Conservation (phyloP, 2,888 invertebrate species). For the Junonia oenone region DNA sequence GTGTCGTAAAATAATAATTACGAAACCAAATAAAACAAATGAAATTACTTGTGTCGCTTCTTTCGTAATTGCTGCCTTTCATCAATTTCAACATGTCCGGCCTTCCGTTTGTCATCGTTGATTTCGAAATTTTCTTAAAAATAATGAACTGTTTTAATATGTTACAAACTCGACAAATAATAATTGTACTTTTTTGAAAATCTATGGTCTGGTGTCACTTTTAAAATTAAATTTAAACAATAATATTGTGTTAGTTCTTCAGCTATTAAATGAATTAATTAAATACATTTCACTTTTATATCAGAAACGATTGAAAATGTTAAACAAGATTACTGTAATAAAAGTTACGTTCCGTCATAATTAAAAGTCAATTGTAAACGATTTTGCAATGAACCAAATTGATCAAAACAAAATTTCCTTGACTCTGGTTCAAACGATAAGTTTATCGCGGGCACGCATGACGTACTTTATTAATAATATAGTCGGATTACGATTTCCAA, state of each 20-base stretch:
- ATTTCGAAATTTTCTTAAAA: background rate
- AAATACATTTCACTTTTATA: background rate
- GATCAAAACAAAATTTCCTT: slow-evolving; percentile 8
- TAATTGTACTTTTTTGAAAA: no score
- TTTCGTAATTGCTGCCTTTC: background rate
- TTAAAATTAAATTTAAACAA: no score
- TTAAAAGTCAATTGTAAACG: background rate
- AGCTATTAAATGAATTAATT: background rate
- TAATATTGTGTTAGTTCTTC: no score
- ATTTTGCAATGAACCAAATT: background rate
- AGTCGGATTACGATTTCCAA: slow-evolving; percentile 20
- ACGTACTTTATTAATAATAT: slow-evolving; percentile 2
- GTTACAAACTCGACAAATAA: no score
- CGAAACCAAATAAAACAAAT: background rate
- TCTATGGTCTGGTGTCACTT: no score
- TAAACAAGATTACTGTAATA: background rate
- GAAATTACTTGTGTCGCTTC: background rate
- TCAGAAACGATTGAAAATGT: background rate
- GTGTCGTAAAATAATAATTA: background rate
- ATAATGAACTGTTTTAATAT: background rate
- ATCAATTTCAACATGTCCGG: background rate
- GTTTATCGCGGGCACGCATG: background rate
- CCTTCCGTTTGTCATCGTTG: background rate
- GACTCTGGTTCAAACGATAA: slow-evolving; percentile 21
- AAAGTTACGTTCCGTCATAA: background rate